Evolutionary conservation across 2,113 vertebrate species (phyloP).

Genomic region (Chunga burmeisteri): DNA sequence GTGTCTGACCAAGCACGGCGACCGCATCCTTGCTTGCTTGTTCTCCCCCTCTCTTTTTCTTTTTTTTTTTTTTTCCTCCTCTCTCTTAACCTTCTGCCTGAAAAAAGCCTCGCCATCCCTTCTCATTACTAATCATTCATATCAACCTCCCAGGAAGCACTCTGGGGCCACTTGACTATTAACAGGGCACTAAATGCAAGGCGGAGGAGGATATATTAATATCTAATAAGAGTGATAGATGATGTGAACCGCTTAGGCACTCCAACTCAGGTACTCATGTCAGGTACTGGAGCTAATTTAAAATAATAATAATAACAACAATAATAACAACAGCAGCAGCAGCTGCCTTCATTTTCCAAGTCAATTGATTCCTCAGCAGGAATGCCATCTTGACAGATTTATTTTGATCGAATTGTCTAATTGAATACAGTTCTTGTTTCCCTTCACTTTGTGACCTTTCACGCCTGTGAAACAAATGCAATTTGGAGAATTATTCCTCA

Average conservation of each 20-base stretch:
- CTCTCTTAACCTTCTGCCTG: background rate
- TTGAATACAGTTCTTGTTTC: constrained; percentile 69
- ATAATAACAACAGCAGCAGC: constrained; percentile 44
- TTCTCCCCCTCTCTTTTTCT: background rate
- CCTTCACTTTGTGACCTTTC: constrained; percentile 68
- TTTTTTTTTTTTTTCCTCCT: background rate
- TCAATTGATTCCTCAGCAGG: constrained; percentile 66
- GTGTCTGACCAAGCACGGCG: background rate
- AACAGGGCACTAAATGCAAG: background rate
- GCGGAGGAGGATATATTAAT: constrained; percentile 46
- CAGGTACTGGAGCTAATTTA: constrained; percentile 50
- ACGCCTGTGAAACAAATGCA: constrained; percentile 70
- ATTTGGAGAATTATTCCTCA: constrained; percentile 71
- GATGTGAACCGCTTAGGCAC: background rate
- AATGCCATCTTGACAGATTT: constrained; percentile 74
- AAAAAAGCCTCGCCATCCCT: background rate
- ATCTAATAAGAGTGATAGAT: constrained; percentile 62
- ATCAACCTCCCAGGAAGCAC: constrained; percentile 25
- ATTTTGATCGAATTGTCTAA: constrained; percentile 77
- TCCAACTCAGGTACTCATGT: background rate
- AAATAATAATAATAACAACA: constrained; percentile 58
- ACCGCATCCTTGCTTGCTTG: accelerated
- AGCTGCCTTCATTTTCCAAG: constrained; percentile 53
- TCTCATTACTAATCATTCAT: constrained; percentile 27
- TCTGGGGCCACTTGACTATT: constrained; percentile 56